Evolutionary conservation across 2,113 vertebrate genomes (phyloP).

Genomic region (Phylloscopus trochilus): DNA sequence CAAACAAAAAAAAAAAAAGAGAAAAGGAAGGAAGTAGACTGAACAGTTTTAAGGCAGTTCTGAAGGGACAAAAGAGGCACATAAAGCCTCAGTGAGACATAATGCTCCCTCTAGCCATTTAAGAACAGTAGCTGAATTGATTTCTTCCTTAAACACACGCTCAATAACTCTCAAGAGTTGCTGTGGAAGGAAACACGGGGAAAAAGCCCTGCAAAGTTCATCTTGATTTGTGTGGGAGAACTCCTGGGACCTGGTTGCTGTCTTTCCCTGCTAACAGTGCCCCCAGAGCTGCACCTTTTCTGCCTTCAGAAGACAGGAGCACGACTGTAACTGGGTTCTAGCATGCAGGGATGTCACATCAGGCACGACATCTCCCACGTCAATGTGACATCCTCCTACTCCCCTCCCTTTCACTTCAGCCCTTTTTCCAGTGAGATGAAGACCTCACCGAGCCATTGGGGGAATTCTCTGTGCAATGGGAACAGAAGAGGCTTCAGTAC

Average conservation of each 20-base stretch:
- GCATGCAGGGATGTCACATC: background rate
- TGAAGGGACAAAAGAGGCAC: background rate
- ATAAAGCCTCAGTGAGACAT: background rate
- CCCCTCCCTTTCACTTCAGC: background rate
- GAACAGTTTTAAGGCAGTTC: background rate
- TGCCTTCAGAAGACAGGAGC: background rate
- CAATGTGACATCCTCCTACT: background rate
- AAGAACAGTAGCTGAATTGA: background rate
- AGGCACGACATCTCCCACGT: background rate
- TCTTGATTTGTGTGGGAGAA: slow-evolving; percentile 15
- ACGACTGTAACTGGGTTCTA: background rate
- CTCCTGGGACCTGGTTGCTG: background rate
- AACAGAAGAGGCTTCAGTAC: background rate
- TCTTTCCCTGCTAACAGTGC: background rate
- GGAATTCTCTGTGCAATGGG: background rate
- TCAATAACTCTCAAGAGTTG: background rate
- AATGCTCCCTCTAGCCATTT: background rate
- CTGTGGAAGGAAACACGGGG: background rate
- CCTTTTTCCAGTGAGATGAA: background rate
- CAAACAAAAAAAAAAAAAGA: background rate
- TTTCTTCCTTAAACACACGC: background rate
- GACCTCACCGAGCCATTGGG: background rate
- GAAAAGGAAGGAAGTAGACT: background rate
- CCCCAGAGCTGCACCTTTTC: background rate
- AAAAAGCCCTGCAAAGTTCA: background rate